Evolutionary conservation across 2,888 invertebrate species (phyloP).

Genomic region (Orgyia antiqua): DNA sequence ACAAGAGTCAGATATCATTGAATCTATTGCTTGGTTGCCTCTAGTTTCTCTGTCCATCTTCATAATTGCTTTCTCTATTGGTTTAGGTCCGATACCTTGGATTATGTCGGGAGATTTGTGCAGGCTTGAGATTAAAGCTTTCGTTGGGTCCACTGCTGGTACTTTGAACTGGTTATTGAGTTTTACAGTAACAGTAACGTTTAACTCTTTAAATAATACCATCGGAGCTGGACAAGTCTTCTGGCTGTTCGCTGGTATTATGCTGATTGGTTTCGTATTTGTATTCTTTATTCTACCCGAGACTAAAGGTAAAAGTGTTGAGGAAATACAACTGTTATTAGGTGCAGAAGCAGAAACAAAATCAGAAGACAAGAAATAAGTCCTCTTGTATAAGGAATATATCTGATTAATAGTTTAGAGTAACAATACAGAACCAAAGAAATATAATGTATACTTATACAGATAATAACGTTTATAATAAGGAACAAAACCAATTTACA

Average conservation of each 20-base stretch:
- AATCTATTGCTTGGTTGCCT: slow-evolving; percentile 84
- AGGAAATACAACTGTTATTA: slow-evolving; percentile 79
- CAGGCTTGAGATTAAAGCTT: slow-evolving; percentile 86
- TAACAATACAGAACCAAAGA: too few relatives aligned
- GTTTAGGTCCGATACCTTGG: slow-evolving; percentile 94
- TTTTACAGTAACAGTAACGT: slow-evolving; percentile 88
- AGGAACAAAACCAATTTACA: too few relatives aligned
- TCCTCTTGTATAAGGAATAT: too few relatives aligned
- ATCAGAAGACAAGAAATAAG: slow-evolving; percentile 24
- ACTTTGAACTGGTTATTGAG: slow-evolving; percentile 90
- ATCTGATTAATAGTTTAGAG: too few relatives aligned
- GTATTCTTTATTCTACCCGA: slow-evolving; percentile 83
- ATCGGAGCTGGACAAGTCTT: slow-evolving; percentile 83
- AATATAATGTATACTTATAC: too few relatives aligned
- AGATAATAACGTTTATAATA: too few relatives aligned
- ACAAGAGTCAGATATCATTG: slow-evolving; percentile 37
- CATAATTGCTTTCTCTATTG: slow-evolving; percentile 88
- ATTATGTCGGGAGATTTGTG: slow-evolving; percentile 90
- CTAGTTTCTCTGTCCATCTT: slow-evolving; percentile 85
- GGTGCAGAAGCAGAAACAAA: slow-evolving; percentile 47
- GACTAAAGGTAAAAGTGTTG: slow-evolving; percentile 83
- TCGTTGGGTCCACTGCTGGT: slow-evolving; percentile 87
- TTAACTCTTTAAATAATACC: slow-evolving; percentile 71
- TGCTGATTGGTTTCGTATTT: slow-evolving; percentile 81
- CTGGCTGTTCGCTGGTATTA: slow-evolving; percentile 85